Conservation (phyloP, 1,140 invertebrate species). For the Drosophila virilis region DNA sequence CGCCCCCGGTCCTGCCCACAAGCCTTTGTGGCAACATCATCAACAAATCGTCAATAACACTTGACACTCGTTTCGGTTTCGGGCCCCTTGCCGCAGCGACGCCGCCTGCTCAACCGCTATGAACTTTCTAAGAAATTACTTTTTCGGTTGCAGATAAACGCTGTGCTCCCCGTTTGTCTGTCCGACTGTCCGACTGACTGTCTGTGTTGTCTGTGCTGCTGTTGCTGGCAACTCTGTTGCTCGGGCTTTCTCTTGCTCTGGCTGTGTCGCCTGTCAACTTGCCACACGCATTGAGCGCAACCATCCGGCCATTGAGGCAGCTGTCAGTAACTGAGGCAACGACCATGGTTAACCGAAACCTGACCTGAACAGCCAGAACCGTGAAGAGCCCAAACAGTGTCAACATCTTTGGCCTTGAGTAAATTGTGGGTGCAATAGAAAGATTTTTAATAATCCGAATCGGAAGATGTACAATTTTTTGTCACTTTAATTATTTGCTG, state of each 20-base stretch:
- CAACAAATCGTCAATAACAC: slow-evolving; percentile 82
- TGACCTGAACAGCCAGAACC: slow-evolving; percentile 33
- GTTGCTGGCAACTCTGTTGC: slow-evolving; percentile 7
- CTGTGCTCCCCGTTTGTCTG: slow-evolving; percentile 6
- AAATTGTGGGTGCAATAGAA: slow-evolving; percentile 46
- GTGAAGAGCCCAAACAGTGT: slow-evolving; percentile 41
- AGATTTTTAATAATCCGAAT: slow-evolving; percentile 29
- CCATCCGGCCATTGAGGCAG: slow-evolving; percentile 23
- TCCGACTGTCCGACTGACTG: slow-evolving; percentile 6
- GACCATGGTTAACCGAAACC: slow-evolving; percentile 37
- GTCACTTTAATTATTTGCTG: slow-evolving; percentile 72
- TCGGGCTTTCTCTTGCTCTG: slow-evolving; percentile 6
- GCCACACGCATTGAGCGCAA: slow-evolving; percentile 26
- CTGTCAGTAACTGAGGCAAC: slow-evolving; percentile 14
- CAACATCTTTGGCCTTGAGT: slow-evolving; percentile 72
- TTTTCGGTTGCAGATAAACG: slow-evolving; percentile 66
- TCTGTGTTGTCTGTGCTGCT: slow-evolving; percentile 22
- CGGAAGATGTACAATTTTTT: slow-evolving; percentile 47
- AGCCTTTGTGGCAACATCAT: slow-evolving; percentile 71
- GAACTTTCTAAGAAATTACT: slow-evolving; percentile 77
- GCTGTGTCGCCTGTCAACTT: slow-evolving; percentile 32
- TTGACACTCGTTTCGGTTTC: slow-evolving; percentile 67
- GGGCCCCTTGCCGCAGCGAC: neutral
- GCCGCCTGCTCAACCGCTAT: slow-evolving; percentile 23
- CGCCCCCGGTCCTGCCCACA: neutral